Evolutionary conservation across 2,797 vertebrate genomes (phyloP), one percentile per base, ranked within the genome.

Genomic region (Brachyrhaphis roseni): DNA sequence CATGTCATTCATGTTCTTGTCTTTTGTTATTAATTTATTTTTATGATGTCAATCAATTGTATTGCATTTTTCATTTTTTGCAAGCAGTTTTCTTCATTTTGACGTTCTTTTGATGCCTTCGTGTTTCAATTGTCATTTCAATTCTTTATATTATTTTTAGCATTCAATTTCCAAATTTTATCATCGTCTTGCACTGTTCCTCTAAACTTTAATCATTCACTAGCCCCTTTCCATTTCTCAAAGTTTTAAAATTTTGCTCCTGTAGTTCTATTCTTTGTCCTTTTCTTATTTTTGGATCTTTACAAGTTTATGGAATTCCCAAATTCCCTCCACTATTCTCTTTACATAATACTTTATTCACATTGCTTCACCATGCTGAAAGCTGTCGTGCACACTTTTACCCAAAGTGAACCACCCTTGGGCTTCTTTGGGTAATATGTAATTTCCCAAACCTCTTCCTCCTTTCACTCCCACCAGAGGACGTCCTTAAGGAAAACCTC

Each of bases 401-500:
- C 28, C 26, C 68, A 45, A 46, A 23, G 31, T 62, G 28, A 88
- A 66, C 62, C 93, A 84, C 82, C 84, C 89, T 83, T 80, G 64
- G 83, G 91, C 28, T 47, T 45, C 39, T 88, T 55, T 53, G 2
- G 41, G 76, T 85, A 85, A 79, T 74, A 41, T 79, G 13, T 75
- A 57, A 80, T 78, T 66, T 78, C 62, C 43, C 66, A 51, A 51
- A 20, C 70, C 49, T 75, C 39, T 49, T 74, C 47, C 34, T 49
- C 28, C 45, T 36, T 39, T 31, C 47, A 46, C 70, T 68, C 53
- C 64, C 71, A 85, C 82, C 88, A 53, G 64, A 85, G 79, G 73
- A 89, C 77, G 75, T 83, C 77, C 59, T 83, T 18, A 53, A 91
- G 87, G 85, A 92, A 84, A 86, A 64, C 81, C 72, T 89, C 68